A percentile compares a stretch with the other conserved stretches of the same genome.
Evolutionary conservation across 2,113 vertebrate genomes (phyloP).

Genomic region (Tringa solitaria): DNA sequence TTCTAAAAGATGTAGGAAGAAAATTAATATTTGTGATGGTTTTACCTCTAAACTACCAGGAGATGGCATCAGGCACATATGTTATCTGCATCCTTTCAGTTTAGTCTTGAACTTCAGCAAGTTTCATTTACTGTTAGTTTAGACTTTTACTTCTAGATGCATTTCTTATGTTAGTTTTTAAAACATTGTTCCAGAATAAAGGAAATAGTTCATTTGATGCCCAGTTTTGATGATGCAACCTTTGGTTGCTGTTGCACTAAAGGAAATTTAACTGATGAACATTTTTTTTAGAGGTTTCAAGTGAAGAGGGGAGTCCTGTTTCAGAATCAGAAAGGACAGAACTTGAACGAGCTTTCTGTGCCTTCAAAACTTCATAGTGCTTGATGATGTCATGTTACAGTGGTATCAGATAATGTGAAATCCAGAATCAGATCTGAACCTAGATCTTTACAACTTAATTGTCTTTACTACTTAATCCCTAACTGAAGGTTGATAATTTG

Average conservation of each 20-base stretch:
- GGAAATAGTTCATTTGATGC: not conserved
- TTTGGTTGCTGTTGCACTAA: not conserved
- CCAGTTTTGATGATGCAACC: not conserved
- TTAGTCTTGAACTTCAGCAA: not conserved
- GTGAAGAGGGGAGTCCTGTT: not conserved
- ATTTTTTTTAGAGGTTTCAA: not conserved
- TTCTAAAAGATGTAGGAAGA: not conserved
- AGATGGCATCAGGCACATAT: constrained; percentile 58
- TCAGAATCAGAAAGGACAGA: not conserved
- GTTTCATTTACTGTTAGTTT: not conserved
- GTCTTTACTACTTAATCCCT: not conserved
- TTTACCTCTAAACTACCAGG: constrained; percentile 1
- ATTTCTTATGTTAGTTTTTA: not conserved
- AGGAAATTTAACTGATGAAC: not conserved
- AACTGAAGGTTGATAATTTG: not conserved
- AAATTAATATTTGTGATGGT: not conserved
- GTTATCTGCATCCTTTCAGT: not conserved
- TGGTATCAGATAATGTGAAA: not conserved
- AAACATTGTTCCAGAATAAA: not conserved
- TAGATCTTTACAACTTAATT: not conserved
- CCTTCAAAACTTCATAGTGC: not conserved
- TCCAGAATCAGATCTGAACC: not conserved
- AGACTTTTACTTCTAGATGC: not conserved
- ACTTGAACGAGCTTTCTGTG: not conserved
- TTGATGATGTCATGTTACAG: not conserved